A percentile compares a stretch with the other conserved stretches of the same genome.
These are phyloP conservation scores for Mionectes olivaceus DNA, from an alignment of 2,797 vertebrate species.

Conservation along the genomic window DNA sequence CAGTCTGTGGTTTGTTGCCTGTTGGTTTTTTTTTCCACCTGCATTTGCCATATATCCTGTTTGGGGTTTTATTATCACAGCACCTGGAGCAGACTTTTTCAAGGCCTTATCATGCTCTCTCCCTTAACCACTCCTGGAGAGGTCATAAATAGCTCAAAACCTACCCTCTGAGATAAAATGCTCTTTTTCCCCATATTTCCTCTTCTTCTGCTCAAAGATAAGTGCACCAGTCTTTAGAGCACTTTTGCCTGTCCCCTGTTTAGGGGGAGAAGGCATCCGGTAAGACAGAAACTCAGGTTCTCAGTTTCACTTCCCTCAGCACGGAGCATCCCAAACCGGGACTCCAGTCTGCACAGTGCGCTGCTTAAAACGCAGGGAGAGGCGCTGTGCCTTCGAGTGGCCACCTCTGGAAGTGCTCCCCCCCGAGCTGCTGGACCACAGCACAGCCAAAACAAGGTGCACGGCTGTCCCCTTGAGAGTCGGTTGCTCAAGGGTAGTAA, in stretches of 20 bases:
- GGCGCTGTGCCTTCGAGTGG: fast-evolving
- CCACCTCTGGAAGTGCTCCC: not conserved
- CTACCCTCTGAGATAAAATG: not conserved
- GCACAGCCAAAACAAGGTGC: not conserved
- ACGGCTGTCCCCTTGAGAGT: fast-evolving
- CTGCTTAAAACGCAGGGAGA: not conserved
- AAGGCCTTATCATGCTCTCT: not conserved
- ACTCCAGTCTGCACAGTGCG: fast-evolving
- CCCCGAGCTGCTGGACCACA: not conserved
- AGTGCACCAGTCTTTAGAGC: not conserved
- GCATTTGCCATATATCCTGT: not conserved
- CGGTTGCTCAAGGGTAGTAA: not conserved
- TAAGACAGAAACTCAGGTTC: not conserved
- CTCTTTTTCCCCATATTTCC: not conserved
- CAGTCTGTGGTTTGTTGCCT: not conserved
- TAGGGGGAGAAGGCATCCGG: too few relatives aligned
- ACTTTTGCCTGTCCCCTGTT: not conserved
- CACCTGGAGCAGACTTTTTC: not conserved
- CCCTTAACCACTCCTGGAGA: not conserved
- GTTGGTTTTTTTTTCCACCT: not conserved
- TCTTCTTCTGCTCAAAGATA: not conserved
- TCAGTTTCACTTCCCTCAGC: not conserved
- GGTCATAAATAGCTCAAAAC: not conserved
- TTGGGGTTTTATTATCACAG: not conserved
- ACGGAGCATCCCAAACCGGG: not conserved